Conservation (phyloP, 2,113 vertebrate genomes). For the Tichodroma muraria region DNA sequence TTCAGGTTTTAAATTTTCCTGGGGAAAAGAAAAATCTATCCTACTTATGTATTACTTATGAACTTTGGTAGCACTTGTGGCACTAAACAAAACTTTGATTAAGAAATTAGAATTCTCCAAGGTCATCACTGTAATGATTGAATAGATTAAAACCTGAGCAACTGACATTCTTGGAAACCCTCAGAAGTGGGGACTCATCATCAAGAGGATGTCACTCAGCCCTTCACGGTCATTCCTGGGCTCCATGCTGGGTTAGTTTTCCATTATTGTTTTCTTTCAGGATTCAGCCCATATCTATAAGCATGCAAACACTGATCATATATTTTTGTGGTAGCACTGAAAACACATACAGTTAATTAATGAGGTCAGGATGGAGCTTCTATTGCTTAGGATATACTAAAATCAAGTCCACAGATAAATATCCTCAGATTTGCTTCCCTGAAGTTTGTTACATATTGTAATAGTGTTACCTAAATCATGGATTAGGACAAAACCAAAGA, state of each 20-base stretch:
- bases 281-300: not conserved
- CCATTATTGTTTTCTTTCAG: not conserved
- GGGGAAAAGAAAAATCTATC: not conserved
- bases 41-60: not conserved
- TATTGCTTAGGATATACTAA: not conserved
- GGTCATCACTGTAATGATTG: not conserved
- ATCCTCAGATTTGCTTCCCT: not conserved
- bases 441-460: not conserved
- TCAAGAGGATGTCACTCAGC: not conserved
- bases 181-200: not conserved
- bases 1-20: not conserved
- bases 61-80: not conserved
- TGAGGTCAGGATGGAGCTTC: not conserved
- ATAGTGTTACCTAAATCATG: not conserved
- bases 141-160: not conserved
- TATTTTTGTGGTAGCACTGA: not conserved
- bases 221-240: not conserved
- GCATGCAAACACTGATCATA: not conserved
- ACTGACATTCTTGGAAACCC: not conserved
- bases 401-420: not conserved
- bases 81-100: not conserved
- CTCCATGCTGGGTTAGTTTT: not conserved
- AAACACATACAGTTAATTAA: not conserved
- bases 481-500: slow-evolving; percentile 13
- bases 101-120: not conserved